Evolutionary conservation across 2,113 vertebrate genomes (phyloP), one percentile per base, ranked within the genome.

Genomic region (Xyrauchen texanus): DNA sequence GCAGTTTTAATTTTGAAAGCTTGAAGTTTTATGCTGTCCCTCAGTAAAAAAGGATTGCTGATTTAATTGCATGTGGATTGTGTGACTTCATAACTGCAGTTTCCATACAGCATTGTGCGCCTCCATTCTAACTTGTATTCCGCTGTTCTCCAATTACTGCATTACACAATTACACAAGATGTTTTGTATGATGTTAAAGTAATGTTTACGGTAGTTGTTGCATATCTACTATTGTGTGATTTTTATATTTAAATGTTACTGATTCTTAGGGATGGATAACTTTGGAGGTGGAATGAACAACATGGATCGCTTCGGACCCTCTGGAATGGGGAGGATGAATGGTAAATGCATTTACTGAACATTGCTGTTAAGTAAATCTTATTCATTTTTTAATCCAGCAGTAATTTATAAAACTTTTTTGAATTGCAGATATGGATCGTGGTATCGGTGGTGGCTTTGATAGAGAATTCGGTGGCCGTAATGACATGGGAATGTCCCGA

Each of bases 241-340:
- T 34, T 1, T 34, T 34, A 34, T 34, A 34, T 34, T 34, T 1
- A 34, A 34, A 34, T 34, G 21, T 34, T 34, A 34, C 21, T 34
- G 21, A 34, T 45, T 92, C 81, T 11, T 9, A 98, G 96, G 95
- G 82, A 96, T 98, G 94, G 97, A 99, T 64, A 97, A 96, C 79
- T 97, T 96, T 81, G 93, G 21, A 34, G 21, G 21, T 34, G 21
- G 21, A 92, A 95, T 92, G 89, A 96, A 92, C 87, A 93, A 90
- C 88, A 93, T 98, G 87, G 95, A 96, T 57, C 95, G 97, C 70
- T 98, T 96, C 85, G 95, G 95, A 5, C 91, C 92, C 4, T 95
- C 95, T 3, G 97, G 97, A 46, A 96, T 98, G 93, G 95, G 95
- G 82, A 91, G 96, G 83, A 96, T 98, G 92, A 97, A 95, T 0